These are phyloP conservation scores for Gonatopus flavifemur DNA, from an alignment of 1,140 invertebrate genomes.

Conservation along the genomic window DNA sequence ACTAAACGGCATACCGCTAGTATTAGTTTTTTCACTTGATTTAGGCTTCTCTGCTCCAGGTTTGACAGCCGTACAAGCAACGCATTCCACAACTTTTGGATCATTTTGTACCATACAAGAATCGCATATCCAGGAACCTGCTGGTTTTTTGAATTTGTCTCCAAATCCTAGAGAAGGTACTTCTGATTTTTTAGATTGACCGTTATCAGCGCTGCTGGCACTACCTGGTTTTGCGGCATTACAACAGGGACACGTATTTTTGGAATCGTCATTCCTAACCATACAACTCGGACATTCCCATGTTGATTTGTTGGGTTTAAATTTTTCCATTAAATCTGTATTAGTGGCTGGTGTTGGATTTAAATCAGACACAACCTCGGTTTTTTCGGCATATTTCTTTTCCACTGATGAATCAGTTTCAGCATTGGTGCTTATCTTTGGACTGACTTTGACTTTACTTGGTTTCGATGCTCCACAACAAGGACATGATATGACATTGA, in stretches of 20 bases:
- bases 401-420: background rate
- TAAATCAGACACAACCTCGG: background rate
- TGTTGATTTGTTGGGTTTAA: constrained; percentile 50
- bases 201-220: constrained; percentile 31
- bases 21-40: constrained; percentile 19
- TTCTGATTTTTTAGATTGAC: constrained; percentile 1
- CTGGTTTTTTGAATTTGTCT: constrained; percentile 54
- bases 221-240: constrained; percentile 63
- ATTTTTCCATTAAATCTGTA: constrained; percentile 20
- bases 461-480: constrained; percentile 69
- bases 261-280: constrained; percentile 59
- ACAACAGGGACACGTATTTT: constrained; percentile 69
- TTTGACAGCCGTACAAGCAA: constrained; percentile 59
- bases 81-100: constrained; percentile 57
- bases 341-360: constrained; percentile 13
- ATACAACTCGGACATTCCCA: constrained; percentile 67
- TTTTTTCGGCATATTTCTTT: background rate
- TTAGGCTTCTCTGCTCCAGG: constrained; percentile 45
- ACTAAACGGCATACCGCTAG: constrained; percentile 36
- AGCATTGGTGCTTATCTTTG: constrained; percentile 7
- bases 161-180: constrained; percentile 44
- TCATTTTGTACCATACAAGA: constrained; percentile 66
- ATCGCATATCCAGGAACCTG: constrained; percentile 64
- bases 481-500: constrained; percentile 59
- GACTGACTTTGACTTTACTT: constrained; percentile 23